Conservation (phyloP, 2,113 vertebrate genomes). For the Agapornis roseicollis region DNA sequence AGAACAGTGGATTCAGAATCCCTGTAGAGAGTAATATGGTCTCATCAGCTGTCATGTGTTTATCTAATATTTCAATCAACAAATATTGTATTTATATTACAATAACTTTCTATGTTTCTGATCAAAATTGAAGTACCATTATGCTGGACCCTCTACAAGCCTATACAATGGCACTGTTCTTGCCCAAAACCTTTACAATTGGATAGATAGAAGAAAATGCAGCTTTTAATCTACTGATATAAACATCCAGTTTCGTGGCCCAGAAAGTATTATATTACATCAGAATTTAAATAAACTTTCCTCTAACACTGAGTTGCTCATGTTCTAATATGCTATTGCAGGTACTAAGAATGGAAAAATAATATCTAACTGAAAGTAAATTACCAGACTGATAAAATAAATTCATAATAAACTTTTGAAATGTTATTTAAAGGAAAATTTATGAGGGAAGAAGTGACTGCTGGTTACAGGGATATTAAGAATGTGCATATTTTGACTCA, state of each 20-base stretch:
- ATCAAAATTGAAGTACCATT: neutral
- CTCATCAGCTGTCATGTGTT: neutral
- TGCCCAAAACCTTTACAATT: neutral
- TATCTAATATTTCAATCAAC: constrained; percentile 37
- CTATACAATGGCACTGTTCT: neutral
- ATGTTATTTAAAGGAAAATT: neutral
- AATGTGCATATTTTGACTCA: neutral
- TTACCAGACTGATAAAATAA: neutral
- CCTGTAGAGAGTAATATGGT: neutral
- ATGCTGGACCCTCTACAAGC: neutral
- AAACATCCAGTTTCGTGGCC: neutral
- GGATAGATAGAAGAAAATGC: neutral
- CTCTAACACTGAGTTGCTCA: neutral
- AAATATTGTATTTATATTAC: constrained; percentile 13
- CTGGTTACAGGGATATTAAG: neutral
- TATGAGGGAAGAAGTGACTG: accelerated
- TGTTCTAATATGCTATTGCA: neutral
- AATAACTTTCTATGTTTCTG: constrained; percentile 25
- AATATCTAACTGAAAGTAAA: neutral
- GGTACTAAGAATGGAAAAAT: neutral
- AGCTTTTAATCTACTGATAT: neutral
- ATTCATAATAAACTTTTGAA: neutral
- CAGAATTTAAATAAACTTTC: neutral
- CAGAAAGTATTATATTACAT: neutral
- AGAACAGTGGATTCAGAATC: neutral